Base-by-base conservation (phyloP, 2,888 invertebrate genomes). In the Drosophila nr. perissopoda region DNA sequence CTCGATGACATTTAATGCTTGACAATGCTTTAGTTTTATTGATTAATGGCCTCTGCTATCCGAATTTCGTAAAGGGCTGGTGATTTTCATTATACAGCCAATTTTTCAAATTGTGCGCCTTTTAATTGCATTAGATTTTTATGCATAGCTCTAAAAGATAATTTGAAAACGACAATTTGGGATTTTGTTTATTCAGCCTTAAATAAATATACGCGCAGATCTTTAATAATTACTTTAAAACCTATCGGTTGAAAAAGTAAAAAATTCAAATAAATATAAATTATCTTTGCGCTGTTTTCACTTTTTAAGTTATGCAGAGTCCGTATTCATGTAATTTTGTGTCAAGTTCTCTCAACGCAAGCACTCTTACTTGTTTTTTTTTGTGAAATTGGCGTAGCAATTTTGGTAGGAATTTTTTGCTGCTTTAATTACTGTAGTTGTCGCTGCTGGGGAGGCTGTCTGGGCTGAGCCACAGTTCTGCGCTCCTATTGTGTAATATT, bases 351-450 rank as follows among this genome's bases (percentile, higher is more conserved):
- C 16, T 4, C 40, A 21, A 3, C 11, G 29, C n/a, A n/a, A 21
- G 16, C 21, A 40, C 13, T 60, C 25, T 42, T 4, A 34, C 57
- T 49, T 60, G 42, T 66, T 62, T 62, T 62, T 62, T 62, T 53
- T 54, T 59, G 49, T 70, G 66, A 64, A 73, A 69, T 65, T 82
- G 75, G 63, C 69, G 42, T 51, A 57, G 61, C 64, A 82, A 70
- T 69, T 76, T 82, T 66, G 64, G 52, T 57, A 16, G 58, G 33
- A 60, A 69, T 68, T 66, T 76, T 42, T 38, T n/a, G 51, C n/a
- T 33, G 72, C 61, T 69, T 74, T 88, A 88, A 86, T 88, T 86
- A 81, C 78, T 83, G 81, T 59, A 40, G 69, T 78, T 86, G 78
- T 76, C 69, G 73, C 81, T 75, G 83, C 54, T 70, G 86, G 73